phyloP scores from a whole-genome alignment of 2,797 vertebrate genomes.

The Perodicticus potto region DNA sequence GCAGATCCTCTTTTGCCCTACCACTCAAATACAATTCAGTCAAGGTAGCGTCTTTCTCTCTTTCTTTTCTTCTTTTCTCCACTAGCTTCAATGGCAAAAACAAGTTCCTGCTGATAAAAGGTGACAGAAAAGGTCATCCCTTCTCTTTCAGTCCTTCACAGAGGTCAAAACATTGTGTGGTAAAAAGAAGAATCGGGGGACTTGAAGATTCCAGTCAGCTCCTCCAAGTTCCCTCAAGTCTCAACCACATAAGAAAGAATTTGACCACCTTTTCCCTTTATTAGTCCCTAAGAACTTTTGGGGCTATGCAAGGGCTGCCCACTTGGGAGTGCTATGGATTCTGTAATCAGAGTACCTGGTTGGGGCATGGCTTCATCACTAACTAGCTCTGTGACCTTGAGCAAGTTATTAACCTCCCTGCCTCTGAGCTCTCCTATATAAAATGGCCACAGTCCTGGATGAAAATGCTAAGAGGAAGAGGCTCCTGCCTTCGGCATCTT shows the following conservation, averaged over 20 bases:
- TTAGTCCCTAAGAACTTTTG: not conserved
- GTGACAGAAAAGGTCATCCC: not conserved
- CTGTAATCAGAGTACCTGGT: not conserved
- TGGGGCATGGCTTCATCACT: not conserved
- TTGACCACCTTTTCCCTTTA: not conserved
- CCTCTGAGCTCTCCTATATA: not conserved
- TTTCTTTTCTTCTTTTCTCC: not conserved
- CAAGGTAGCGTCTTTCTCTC: not conserved
- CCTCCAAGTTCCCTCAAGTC: not conserved
- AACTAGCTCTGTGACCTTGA: not conserved
- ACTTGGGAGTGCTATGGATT: not conserved
- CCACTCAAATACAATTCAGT: constrained; percentile 64
- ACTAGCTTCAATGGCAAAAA: constrained; percentile 40
- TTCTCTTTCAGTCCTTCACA: not conserved
- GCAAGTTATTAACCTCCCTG: not conserved
- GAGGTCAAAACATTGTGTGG: not conserved
- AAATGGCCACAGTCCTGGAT: not conserved
- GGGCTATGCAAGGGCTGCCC: not conserved
- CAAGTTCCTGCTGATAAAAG: not conserved
- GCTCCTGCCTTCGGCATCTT: constrained; percentile 7
- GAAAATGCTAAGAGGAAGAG: not conserved
- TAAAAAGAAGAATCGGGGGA: not conserved
- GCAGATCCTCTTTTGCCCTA: constrained; percentile 62
- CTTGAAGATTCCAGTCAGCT: not conserved
- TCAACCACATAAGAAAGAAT: not conserved